phyloP scores from a whole-genome alignment of 2,888 invertebrate genomes.

The Lasioglossum morio region DNA sequence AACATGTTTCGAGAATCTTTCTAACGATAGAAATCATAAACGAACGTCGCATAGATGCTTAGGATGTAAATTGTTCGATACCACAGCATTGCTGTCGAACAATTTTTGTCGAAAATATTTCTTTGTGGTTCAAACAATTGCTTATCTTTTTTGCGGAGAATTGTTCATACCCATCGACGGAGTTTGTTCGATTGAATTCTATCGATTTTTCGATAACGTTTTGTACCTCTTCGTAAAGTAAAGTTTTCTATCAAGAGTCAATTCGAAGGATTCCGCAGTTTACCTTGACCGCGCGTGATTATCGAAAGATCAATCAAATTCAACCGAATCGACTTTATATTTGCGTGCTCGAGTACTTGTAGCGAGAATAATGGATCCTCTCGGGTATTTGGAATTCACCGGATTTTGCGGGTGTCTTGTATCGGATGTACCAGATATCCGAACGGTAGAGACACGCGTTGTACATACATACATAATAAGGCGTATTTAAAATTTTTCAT shows the following conservation, averaged over 20 bases:
- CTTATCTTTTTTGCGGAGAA: not conserved
- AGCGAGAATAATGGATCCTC: not conserved
- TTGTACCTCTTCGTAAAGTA: not conserved
- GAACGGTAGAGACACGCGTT: too few species aligned
- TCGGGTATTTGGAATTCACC: not conserved
- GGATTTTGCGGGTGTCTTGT: not conserved
- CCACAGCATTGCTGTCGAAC: not conserved
- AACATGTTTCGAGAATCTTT: not conserved
- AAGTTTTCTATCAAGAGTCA: not conserved
- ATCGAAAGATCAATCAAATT: not conserved
- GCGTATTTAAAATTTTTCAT: not conserved
- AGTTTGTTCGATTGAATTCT: not conserved
- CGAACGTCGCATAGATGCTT: not conserved
- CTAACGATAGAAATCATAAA: not conserved
- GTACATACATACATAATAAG: not conserved
- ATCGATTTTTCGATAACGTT: not conserved
- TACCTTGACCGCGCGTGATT: not conserved
- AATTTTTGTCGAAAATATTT: not conserved
- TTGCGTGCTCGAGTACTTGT: not conserved
- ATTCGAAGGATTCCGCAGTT: not conserved
- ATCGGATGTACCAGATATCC: not conserved
- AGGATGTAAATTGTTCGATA: not conserved
- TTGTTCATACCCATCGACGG: not conserved
- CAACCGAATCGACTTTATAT: not conserved
- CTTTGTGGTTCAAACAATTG: not conserved